These are phyloP conservation scores for Dicentrarchus labrax DNA, from an alignment of 2,113 vertebrate genomes.

Conservation along the genomic window DNA sequence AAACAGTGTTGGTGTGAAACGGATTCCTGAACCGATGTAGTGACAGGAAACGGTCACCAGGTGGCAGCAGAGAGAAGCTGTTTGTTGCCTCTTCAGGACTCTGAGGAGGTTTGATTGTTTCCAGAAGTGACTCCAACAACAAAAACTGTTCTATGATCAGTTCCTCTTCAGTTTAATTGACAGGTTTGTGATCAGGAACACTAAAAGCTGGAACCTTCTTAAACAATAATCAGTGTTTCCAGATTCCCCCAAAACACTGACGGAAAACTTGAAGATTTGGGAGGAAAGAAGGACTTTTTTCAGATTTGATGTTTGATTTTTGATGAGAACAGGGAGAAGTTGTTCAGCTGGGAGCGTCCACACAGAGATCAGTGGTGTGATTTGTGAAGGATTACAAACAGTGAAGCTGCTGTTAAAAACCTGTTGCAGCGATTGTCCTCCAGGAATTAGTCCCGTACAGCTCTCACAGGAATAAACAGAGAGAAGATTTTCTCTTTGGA, in stretches of 20 bases:
- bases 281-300: background rate
- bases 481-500: too few relatives aligned
- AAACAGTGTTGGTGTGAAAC: background rate
- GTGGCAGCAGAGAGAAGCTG: constrained; percentile 40
- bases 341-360: background rate
- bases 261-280: background rate
- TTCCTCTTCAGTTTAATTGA: background rate
- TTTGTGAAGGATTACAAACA: background rate
- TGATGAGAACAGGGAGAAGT: background rate
- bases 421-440: background rate
- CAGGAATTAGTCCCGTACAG: too few relatives aligned
- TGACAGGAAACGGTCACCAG: background rate
- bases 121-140: background rate
- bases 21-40: background rate
- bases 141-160: background rate
- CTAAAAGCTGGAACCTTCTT: background rate
- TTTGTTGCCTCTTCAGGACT: background rate
- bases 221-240: background rate
- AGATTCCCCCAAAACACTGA: background rate
- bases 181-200: background rate
- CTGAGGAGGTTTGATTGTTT: too few relatives aligned
- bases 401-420: background rate
- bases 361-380: background rate
- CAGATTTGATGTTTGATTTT: background rate
- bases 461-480: too few relatives aligned